Evolutionary conservation across 2,888 invertebrate genomes (phyloP), one percentile per base, ranked within the genome.

Genomic region (Rhagonycha fulva): DNA sequence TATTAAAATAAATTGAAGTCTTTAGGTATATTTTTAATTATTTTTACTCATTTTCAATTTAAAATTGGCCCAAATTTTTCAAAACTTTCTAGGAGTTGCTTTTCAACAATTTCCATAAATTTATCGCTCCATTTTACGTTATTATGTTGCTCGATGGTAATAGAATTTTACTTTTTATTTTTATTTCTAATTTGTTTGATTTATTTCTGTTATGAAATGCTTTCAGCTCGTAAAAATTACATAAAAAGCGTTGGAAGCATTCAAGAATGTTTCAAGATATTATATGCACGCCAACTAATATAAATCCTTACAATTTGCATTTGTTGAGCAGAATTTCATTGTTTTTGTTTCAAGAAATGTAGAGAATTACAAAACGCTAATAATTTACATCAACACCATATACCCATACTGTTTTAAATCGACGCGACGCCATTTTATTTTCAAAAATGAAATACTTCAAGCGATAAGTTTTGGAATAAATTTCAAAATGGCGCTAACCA

Each of bases 281-380:
- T 47, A 47, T 47, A 47, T 47, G 47, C 47, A 47, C 47, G 47
- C 47, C 47, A 47, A 47, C 47, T 47, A 47, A 47, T 47, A 47
- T 47, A 30, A 74, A 47, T 66, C 47, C 68, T 77, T 26, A 68
- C 71, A 71, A 71, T 74, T 74, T 63, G 76, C 71, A 68, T 63
- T 70, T 70, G 78, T 71, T 72, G 23, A 14, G 68, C 19, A 78
- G 73, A 71, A 76, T 72, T 74, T 75, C 72, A 75, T 66, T 73
- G 71, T 78, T 74, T 78, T 79, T 67, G 70, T 62, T 67, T 69
- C 73, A 71, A 76, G 73, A 72, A 71, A 71, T 70, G 70, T 47
- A 60, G 60, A 71, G 68, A 71, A 71, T 75, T 74, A 71, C 71
- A 75, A 74, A 74, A 75, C 32, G 63, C 62, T 32, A 19, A 60